These are phyloP conservation scores for Colaptes auratus DNA, from an alignment of 2,113 vertebrate species.

Conservation along the genomic window DNA sequence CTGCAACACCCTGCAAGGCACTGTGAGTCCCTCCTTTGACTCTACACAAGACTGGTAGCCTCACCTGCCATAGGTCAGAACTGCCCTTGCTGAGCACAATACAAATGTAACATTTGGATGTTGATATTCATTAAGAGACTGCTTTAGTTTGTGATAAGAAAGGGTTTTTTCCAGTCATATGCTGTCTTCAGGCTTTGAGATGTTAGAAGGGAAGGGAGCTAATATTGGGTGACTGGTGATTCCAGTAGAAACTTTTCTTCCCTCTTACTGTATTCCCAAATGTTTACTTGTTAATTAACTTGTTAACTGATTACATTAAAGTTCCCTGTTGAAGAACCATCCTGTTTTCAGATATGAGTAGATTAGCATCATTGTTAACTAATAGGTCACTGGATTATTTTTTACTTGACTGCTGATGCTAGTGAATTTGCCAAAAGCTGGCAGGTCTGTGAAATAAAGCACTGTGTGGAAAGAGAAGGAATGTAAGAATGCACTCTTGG, in stretches of 20 bases:
- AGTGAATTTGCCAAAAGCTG: neutral
- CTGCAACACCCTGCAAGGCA: neutral
- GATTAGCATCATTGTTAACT: neutral
- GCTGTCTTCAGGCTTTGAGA: neutral
- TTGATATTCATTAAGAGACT: neutral
- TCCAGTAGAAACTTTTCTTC: neutral
- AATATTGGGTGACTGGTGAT: neutral
- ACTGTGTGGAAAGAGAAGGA: neutral
- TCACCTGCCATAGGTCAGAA: neutral
- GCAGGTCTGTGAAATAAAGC: neutral
- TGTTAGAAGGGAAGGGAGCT: neutral
- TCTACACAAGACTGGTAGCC: neutral
- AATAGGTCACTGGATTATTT: neutral
- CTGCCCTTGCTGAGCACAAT: neutral
- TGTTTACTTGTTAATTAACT: neutral
- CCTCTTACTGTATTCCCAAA: neutral
- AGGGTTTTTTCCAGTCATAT: neutral
- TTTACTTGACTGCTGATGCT: neutral
- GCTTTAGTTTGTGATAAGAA: neutral
- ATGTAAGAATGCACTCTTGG: neutral
- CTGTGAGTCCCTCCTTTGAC: slow-evolving; percentile 36
- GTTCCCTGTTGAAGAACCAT: neutral
- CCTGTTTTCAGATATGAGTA: neutral
- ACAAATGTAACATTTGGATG: neutral
- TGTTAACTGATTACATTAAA: neutral